Percentiles rank a stretch among this genome's conserved stretches.
phyloP scores from a whole-genome alignment of 2,797 vertebrate species.

The Phoeniculus purpureus region DNA sequence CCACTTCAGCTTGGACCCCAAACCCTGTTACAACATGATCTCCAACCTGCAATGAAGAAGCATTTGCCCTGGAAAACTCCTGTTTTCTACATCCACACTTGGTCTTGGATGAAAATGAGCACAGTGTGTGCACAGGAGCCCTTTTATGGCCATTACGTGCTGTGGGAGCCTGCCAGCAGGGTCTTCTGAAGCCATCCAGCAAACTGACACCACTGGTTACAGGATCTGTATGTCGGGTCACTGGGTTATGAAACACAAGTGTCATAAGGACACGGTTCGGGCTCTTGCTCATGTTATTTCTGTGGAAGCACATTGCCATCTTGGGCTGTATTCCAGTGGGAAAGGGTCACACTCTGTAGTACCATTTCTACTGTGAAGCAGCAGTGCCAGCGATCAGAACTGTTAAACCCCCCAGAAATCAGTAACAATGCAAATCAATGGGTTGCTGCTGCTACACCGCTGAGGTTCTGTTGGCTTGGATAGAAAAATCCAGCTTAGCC shows the following conservation, averaged over 20 bases:
- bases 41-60: too few relatives aligned
- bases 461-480: background rate
- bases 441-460: fast-evolving
- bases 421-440: background rate
- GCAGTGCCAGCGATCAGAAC: background rate
- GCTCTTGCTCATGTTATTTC: background rate
- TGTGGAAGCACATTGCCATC: background rate
- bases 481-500: conserved; percentile 17
- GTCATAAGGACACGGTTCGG: background rate
- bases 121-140: background rate
- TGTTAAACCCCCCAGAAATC: background rate
- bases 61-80: background rate
- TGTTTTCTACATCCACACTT: background rate
- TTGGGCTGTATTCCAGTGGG: background rate
- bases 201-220: conserved; percentile 8
- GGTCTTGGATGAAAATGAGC: background rate
- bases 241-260: conserved; percentile 19
- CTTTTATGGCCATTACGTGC: background rate
- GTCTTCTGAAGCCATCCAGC: background rate
- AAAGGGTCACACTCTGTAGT: background rate
- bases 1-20: background rate
- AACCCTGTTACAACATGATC: background rate
- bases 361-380: background rate
- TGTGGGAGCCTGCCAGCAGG: background rate
- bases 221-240: conserved; percentile 34